Evolutionary conservation across 2,797 vertebrate genomes (phyloP).

Genomic region (Apodemus agrarius): DNA sequence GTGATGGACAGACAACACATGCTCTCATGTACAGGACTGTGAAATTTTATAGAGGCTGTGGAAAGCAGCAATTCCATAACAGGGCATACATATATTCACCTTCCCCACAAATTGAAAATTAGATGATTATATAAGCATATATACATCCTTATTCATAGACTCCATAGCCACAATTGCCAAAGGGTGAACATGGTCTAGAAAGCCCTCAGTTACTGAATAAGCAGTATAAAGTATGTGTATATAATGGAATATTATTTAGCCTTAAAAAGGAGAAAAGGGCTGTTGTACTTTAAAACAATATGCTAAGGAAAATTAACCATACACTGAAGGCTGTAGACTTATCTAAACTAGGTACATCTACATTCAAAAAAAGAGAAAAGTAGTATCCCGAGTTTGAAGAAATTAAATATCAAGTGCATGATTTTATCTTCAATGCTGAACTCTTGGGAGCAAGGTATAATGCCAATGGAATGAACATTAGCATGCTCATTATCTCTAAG

Average conservation of each 20-base stretch:
- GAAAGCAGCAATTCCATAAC: not conserved
- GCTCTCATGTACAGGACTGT: not conserved
- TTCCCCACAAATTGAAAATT: not conserved
- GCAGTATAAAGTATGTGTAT: not conserved
- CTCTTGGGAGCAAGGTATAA: not conserved
- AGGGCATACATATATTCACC: not conserved
- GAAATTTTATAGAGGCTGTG: not conserved
- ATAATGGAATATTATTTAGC: not conserved
- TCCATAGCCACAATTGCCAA: not conserved
- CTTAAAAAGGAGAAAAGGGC: not conserved
- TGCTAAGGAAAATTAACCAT: not conserved
- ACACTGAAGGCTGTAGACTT: not conserved
- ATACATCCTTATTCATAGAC: not conserved
- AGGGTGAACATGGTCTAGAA: not conserved
- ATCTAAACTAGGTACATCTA: not conserved
- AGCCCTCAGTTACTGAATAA: not conserved
- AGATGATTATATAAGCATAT: not conserved
- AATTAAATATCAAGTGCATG: not conserved
- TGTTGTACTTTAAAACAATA: not conserved
- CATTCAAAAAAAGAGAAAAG: not conserved
- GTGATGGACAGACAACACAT: not conserved
- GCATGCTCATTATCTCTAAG: not conserved
- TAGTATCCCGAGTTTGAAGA: not conserved
- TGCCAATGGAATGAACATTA: not conserved
- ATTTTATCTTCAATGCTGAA: not conserved